These are phyloP conservation scores for Dichetophora obliterata DNA, from an alignment of 2,888 invertebrate species.

Conservation along the genomic window DNA sequence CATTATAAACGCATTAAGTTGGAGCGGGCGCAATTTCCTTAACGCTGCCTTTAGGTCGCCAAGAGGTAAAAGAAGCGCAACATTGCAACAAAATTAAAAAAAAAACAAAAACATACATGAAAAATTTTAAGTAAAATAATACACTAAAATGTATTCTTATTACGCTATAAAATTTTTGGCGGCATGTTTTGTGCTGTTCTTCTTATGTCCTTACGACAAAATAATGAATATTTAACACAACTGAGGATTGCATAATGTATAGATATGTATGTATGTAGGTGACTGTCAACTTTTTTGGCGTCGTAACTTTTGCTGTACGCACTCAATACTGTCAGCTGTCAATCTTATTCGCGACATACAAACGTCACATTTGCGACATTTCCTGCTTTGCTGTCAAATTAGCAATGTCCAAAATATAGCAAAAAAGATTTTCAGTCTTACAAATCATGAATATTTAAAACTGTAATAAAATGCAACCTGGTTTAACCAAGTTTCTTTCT, in stretches of 20 bases:
- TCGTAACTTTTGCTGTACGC: neutral
- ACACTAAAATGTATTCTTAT: neutral
- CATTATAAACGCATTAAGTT: conserved; percentile 33
- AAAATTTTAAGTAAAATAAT: neutral
- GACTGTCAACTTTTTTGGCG: neutral
- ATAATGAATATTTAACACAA: conserved; percentile 30
- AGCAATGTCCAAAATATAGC: neutral
- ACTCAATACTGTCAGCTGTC: conserved; percentile 28
- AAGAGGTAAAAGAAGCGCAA: neutral
- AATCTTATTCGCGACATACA: neutral
- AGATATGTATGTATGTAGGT: too few species aligned
- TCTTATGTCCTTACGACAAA: neutral
- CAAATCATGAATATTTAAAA: conserved; percentile 32
- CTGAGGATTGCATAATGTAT: neutral
- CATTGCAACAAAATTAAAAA: neutral
- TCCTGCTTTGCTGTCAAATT: neutral
- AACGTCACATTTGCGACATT: conserved; percentile 8
- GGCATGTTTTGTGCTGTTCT: neutral
- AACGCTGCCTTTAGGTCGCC: neutral
- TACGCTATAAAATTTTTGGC: neutral
- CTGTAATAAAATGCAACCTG: neutral
- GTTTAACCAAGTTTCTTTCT: too few species aligned
- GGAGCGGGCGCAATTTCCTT: conserved; percentile 10
- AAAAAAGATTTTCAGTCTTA: neutral
- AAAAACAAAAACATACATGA: neutral